Conservation (phyloP, 2,888 invertebrate genomes). For the Drosophila nr. medialis region DNA sequence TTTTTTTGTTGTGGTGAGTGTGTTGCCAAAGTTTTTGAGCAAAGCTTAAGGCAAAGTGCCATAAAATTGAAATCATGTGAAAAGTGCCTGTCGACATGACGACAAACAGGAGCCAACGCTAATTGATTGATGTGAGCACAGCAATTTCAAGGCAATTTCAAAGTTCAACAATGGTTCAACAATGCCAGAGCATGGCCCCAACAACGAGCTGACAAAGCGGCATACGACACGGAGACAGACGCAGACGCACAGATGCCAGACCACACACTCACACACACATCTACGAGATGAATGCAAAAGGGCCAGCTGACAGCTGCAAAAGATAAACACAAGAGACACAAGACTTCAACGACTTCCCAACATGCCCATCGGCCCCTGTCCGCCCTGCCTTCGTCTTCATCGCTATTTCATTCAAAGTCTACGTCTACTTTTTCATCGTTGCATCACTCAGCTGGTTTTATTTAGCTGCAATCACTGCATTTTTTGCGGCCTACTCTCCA, state of each 20-base stretch:
- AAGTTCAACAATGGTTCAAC: slow-evolving; percentile 73
- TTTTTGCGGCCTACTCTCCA: neutral
- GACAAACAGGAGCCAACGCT: slow-evolving; percentile 51
- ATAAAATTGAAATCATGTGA: slow-evolving; percentile 59
- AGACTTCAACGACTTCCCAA: slow-evolving; percentile 15
- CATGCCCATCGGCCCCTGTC: neutral
- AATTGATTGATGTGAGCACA: slow-evolving; percentile 77
- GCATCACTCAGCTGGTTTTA: neutral
- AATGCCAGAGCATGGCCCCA: slow-evolving; percentile 34
- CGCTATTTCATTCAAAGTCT: slow-evolving; percentile 3
- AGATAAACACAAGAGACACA: slow-evolving; percentile 63
- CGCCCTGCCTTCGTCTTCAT: neutral
- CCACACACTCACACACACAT: neutral
- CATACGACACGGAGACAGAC: slow-evolving; percentile 21
- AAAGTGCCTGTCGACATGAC: slow-evolving; percentile 60
- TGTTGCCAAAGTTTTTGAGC: slow-evolving; percentile 30
- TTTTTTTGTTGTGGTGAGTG: neutral
- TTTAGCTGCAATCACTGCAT: slow-evolving; percentile 42
- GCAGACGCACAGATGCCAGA: slow-evolving; percentile 45
- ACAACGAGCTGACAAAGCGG: slow-evolving; percentile 8
- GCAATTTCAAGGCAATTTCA: slow-evolving; percentile 78
- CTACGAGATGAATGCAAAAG: slow-evolving; percentile 56
- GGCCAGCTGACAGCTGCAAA: slow-evolving; percentile 64
- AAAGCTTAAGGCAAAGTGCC: slow-evolving; percentile 50
- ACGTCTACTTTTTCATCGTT: neutral